phyloP scores from a whole-genome alignment of 2,797 vertebrate species.

The Malurus leucopterus region DNA sequence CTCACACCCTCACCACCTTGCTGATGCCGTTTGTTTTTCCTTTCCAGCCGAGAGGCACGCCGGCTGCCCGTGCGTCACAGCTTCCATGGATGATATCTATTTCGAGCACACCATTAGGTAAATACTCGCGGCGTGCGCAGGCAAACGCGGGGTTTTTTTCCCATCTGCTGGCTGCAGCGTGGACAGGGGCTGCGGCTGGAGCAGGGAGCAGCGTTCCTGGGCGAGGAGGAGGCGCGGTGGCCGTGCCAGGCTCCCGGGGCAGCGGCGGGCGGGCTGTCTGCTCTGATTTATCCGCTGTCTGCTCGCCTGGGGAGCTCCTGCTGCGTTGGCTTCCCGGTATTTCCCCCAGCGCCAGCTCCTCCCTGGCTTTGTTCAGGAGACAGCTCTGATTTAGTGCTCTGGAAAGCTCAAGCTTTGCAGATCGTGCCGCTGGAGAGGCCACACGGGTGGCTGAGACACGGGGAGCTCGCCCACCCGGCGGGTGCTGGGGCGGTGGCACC shows the following conservation, averaged over 20 bases:
- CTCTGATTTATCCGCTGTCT: constrained; percentile 13
- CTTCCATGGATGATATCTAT: constrained; percentile 96
- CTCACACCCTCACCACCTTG: background rate
- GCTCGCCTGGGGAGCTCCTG: background rate
- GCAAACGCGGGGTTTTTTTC: background rate
- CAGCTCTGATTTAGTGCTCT: background rate
- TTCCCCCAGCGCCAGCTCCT: background rate
- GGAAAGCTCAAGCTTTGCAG: background rate
- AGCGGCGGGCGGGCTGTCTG: background rate
- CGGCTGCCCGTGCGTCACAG: constrained; percentile 91
- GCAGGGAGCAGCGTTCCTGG: background rate
- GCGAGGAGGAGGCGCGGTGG: background rate
- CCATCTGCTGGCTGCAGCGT: fast-evolving
- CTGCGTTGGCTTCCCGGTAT: constrained; percentile 4
- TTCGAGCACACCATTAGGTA: constrained; percentile 96
- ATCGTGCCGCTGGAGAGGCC: background rate
- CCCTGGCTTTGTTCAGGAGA: constrained; percentile 35
- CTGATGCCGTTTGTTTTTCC: constrained; percentile 54
- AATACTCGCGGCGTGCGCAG: background rate
- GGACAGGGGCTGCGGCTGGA: background rate
- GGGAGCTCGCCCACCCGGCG: background rate
- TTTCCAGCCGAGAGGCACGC: constrained; percentile 90
- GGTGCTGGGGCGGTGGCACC: background rate
- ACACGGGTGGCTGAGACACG: background rate
- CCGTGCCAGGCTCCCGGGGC: background rate